A percentile compares a stretch with the other conserved stretches of the same genome.
phyloP scores from a whole-genome alignment of 2,797 vertebrate species.

The Sebastes ruberrimus region DNA sequence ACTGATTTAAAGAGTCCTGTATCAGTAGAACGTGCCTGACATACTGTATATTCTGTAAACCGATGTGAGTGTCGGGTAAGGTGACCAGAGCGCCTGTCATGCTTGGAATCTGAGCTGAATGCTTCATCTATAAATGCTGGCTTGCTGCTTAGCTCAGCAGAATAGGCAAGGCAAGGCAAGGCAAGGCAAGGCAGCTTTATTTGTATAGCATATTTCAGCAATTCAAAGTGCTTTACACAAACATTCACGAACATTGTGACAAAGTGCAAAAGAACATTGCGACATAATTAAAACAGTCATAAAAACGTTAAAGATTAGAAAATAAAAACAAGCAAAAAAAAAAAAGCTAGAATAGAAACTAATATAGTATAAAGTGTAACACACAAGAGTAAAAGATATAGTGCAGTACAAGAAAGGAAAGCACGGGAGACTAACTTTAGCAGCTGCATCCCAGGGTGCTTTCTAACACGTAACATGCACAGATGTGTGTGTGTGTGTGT shows the following conservation, averaged over 20 bases:
- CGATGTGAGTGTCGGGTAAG: background rate
- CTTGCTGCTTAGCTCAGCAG: constrained; percentile 9
- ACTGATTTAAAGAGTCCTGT: background rate
- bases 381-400: no score
- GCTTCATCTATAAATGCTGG: constrained; percentile 4
- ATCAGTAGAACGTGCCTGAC: background rate
- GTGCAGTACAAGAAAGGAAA: background rate
- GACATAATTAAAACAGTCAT: no score
- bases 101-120: constrained; percentile 45
- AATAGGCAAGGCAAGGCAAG: background rate
- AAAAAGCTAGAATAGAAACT: no score
- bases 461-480: background rate
- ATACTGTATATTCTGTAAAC: background rate
- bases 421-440: background rate
- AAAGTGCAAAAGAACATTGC: no score
- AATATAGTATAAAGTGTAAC: no score
- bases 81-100: background rate
- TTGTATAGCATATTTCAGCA: no score
- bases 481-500: background rate
- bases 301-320: no score
- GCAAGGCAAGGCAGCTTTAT: background rate
- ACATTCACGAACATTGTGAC: no score
- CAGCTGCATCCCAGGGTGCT: constrained; percentile 14
- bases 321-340: no score
- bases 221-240: no score